Evolutionary conservation across 1,140 invertebrate species (phyloP), one percentile per base, ranked within the genome.

Genomic region (Drosophila pectinifera): DNA sequence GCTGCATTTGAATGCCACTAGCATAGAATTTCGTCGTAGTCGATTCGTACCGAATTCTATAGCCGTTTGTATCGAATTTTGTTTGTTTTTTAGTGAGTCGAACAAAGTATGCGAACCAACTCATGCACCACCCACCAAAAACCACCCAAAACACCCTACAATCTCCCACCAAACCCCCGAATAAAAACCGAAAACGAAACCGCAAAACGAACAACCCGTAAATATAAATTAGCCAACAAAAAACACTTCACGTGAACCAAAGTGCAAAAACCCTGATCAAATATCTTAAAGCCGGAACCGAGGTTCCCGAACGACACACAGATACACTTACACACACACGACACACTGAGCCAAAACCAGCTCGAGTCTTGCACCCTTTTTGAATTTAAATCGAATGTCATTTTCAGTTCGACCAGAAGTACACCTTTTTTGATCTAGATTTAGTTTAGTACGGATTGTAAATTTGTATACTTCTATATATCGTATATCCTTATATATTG

Each of bases 51-150:
- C 68, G 56, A 89, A 73, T 88, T 88, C 83, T 88, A 79, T 82
- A 83, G 86, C 77, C 77, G 80, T 88, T 90, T 91, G 85, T 86
- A 76, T 91, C 90, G 80, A 91, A 91, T 91, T 91, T 91, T 84
- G 85, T 91, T 91, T 91, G 90, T 91, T 91, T 91, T 91, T 91
- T 90, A 88, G 90, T 91, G 73, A 81, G 68, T 82, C 90, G 77
- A 91, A 86, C 64, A 88, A 90, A 90, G 89, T 89, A 91, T 91
- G 90, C 83, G 84, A 91, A 91, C 84, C 72, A 75, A 86, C 85
- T 68, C 70, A 85, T 90, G 88, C 88, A 90, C 82, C 88, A 90
- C 82, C 41, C 63, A 42, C 59, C 51, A 18, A 51, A 24, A 65
- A 73, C 38, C 51, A 42, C 18, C 39, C 34, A 64, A 36, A 53